phyloP scores from a whole-genome alignment of 2,888 invertebrate genomes.

The Melangyna quadrimaculata region DNA sequence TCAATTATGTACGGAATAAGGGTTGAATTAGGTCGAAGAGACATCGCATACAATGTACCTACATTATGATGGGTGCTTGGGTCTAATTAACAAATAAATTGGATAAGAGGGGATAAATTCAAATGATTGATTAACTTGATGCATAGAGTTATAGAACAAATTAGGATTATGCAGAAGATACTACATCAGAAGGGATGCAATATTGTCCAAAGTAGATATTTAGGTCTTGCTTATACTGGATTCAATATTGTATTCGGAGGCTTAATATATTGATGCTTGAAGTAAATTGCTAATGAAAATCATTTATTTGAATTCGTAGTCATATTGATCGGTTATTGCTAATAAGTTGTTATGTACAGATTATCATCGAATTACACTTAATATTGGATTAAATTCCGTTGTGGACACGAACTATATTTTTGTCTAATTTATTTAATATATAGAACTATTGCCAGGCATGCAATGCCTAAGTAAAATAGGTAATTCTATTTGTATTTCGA shows the following conservation, averaged over 20 bases:
- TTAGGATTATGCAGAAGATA: constrained; percentile 34
- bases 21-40: neutral
- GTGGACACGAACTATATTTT: neutral
- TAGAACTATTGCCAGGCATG: too few relatives aligned
- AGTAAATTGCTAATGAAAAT: constrained; percentile 23
- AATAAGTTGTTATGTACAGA: neutral
- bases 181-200: constrained; percentile 10
- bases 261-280: constrained; percentile 11
- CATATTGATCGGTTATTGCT: neutral
- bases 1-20: neutral
- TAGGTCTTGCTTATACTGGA: too few relatives aligned
- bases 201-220: too few relatives aligned
- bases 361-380: neutral
- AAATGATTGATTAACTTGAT: constrained; percentile 59
- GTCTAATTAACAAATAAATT: constrained; percentile 27
- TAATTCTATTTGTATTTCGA: too few relatives aligned
- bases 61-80: neutral
- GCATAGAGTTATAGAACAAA: constrained; percentile 39
- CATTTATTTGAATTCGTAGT: neutral
- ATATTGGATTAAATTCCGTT: too few relatives aligned
- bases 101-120: constrained; percentile 28
- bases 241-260: neutral
- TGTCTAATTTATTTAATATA: neutral
- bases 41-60: neutral
- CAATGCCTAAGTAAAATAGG: too few relatives aligned